Base-by-base conservation (phyloP, 1,140 invertebrate species). In the Cyclina sinensis region DNA sequence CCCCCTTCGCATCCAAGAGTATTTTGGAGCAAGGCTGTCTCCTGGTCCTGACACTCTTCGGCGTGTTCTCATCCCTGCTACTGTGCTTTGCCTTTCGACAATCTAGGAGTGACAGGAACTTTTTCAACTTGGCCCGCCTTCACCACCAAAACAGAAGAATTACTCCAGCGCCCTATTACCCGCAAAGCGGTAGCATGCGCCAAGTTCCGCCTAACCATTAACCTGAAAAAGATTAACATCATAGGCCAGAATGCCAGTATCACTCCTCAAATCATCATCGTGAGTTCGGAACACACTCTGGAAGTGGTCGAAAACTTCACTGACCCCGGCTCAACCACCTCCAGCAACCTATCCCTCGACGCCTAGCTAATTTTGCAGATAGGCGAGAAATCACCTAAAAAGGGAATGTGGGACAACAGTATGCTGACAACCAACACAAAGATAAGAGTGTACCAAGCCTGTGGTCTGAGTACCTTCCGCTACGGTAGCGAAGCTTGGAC, bases 401-500 rank as follows among this genome's bases (percentile, higher is more conserved):
- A 46, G 43, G 86, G n/a, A n/a, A n/a, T 88, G 39, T 88, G 86
- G 59, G 32, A 24, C 59, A 83, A 88, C 62, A 18, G n/a, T 18
- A 43, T 43, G 21, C 78, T 83, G 30, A 83, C 78, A 46, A 21
- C 48, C 16, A 48, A 37, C 24, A 88, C 86, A 27, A 82, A 88
- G 80, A 85, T 65, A 48, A 51, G 16, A 21, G 57, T 82, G 18
- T 88, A 88, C 76, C 30, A 79, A 24, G 73, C 73, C 16, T 76
- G 73, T 37, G 73, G 35, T 35, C 32, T 76, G 30, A 76, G 73
- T 35, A 46, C 11, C 18, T 35, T 76, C 18, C 73, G 87, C n/a
- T 91, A 57, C n/a, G 76, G 48, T 4, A 57, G 68, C 48, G 90
- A 89, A 46, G 62, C 89, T 16, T 90, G 88, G 68, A 87, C 68